phyloP scores from a whole-genome alignment of 2,113 vertebrate genomes.

The Nerophis lumbriciformis region DNA sequence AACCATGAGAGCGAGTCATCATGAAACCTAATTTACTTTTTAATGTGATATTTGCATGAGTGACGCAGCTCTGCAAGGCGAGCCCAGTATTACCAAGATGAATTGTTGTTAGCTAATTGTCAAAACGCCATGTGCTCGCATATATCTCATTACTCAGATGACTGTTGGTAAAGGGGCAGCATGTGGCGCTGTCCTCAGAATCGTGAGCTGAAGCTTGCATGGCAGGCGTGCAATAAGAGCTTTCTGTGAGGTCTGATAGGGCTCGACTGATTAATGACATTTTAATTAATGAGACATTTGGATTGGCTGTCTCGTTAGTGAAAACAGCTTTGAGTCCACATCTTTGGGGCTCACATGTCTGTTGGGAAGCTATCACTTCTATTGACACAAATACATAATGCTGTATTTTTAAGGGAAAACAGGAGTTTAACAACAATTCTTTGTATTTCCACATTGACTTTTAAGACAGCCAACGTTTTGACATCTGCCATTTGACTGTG shows the following conservation, averaged over 20 bases:
- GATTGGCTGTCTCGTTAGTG: conserved; percentile 42
- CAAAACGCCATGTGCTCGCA: conserved; percentile 28
- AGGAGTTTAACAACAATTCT: conserved; percentile 5
- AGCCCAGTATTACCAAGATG: conserved; percentile 38
- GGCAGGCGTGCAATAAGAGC: conserved; percentile 49
- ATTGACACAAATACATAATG: conserved; percentile 15
- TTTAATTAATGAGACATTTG: conserved; percentile 64
- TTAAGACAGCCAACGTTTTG: background rate
- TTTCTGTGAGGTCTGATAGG: conserved; percentile 64
- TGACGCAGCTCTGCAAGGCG: conserved; percentile 40
- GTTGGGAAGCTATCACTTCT: conserved; percentile 28
- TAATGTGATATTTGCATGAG: conserved; percentile 59
- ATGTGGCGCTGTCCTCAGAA: conserved; percentile 28
- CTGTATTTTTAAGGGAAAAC: conserved; percentile 12
- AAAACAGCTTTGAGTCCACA: conserved; percentile 30
- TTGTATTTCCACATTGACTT: background rate
- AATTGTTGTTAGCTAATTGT: conserved; percentile 64
- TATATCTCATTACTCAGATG: conserved; percentile 52
- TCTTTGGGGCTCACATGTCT: conserved; percentile 28
- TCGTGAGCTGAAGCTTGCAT: conserved; percentile 41
- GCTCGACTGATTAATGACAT: conserved; percentile 58
- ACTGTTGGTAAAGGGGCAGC: conserved; percentile 39
- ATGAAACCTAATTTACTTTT: conserved; percentile 58
- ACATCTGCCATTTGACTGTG: background rate
- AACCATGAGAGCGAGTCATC: conserved; percentile 41